Conservation (phyloP, 2,888 invertebrate genomes). For the Plutella xylostella region DNA sequence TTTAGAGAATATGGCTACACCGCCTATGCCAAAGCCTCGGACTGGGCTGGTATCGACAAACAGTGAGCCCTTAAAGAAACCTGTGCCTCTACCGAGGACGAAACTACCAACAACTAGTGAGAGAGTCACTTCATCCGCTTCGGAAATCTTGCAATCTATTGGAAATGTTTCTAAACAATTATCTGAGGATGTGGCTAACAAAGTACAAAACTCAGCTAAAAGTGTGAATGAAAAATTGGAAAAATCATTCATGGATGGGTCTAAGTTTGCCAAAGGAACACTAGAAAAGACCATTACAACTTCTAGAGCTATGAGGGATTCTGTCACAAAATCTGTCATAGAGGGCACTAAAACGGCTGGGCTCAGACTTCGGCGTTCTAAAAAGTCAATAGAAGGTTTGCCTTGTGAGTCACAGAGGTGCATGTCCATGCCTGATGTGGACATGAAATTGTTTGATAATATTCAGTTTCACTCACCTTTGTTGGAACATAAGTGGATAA, state of each 20-base stretch:
- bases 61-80: slow-evolving; percentile 44
- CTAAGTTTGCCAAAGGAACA: slow-evolving; percentile 55
- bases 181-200: slow-evolving; percentile 65
- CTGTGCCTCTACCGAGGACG: slow-evolving; percentile 67
- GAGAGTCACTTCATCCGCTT: slow-evolving; percentile 34
- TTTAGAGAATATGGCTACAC: slow-evolving; percentile 43
- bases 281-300: slow-evolving; percentile 56
- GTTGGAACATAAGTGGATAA: slow-evolving; percentile 45
- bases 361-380: slow-evolving; percentile 46
- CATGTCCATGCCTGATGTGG: slow-evolving; percentile 67
- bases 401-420: slow-evolving; percentile 41
- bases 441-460: slow-evolving; percentile 72
- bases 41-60: slow-evolving; percentile 26
- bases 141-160: slow-evolving; percentile 58
- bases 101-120: slow-evolving; percentile 30
- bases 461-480: slow-evolving; percentile 75
- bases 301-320: slow-evolving; percentile 61
- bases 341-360: slow-evolving; percentile 73
- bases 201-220: slow-evolving; percentile 55
- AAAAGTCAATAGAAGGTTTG: slow-evolving; percentile 21
- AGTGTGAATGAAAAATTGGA: slow-evolving; percentile 50
- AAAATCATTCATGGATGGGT: slow-evolving; percentile 45
- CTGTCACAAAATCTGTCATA: slow-evolving; percentile 71
- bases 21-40: slow-evolving; percentile 56
- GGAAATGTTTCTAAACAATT: slow-evolving; percentile 69